Percentiles rank a stretch among this genome's conserved stretches.
These are phyloP conservation scores for Syrphus vitripennis DNA, from an alignment of 2,888 invertebrate species.

Conservation along the genomic window DNA sequence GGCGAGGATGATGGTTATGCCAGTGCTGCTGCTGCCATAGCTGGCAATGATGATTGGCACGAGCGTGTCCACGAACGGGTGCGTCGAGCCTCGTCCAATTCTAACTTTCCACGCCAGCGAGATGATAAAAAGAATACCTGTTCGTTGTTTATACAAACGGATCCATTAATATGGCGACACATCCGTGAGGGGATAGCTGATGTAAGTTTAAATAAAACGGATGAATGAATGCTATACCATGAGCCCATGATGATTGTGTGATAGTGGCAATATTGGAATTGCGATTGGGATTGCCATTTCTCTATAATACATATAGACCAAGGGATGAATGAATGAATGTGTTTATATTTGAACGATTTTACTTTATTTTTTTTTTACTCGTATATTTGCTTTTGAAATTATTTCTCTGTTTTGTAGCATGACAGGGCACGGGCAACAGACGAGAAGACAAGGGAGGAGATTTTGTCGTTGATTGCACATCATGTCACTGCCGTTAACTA, in stretches of 20 bases:
- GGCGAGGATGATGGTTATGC: constrained; percentile 61
- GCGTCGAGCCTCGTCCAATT: constrained; percentile 80
- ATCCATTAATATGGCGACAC: constrained; percentile 98
- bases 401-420: constrained; percentile 83
- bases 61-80: constrained; percentile 82
- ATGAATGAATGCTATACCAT: constrained; percentile 6
- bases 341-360: constrained; percentile 26
- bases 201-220: constrained; percentile 82
- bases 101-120: constrained; percentile 80
- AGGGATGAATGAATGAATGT: not conserved
- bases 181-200: constrained; percentile 91
- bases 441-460: constrained; percentile 97
- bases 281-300: constrained; percentile 1
- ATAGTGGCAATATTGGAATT: not conserved
- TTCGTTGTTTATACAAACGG: constrained; percentile 98
- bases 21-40: constrained; percentile 33
- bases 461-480: constrained; percentile 97
- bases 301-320: not conserved
- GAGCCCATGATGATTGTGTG: not conserved
- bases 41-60: constrained; percentile 82
- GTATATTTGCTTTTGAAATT: constrained; percentile 52
- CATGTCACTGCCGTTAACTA: constrained; percentile 99
- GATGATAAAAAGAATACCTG: constrained; percentile 94
- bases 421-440: constrained; percentile 87
- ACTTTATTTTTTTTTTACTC: constrained; percentile 32